Evolutionary conservation across 2,888 invertebrate genomes (phyloP).

Genomic region (Salticus scenicus): DNA sequence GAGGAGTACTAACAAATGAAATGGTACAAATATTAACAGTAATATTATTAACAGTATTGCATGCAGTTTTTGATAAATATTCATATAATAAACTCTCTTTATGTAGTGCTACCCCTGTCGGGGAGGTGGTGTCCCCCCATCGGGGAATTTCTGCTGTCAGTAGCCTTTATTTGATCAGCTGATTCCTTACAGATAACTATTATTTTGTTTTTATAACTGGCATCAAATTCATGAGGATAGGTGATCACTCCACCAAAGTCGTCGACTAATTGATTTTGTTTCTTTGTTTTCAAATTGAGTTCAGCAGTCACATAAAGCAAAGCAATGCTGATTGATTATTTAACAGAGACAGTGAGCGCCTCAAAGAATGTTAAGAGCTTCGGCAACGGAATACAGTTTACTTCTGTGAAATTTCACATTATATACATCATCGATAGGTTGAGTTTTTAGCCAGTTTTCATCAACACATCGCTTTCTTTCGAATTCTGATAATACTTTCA

Average conservation of each 20-base stretch:
- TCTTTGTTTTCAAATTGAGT: conserved; percentile 85
- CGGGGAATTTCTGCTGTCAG: no score
- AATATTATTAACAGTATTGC: no score
- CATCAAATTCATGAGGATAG: conserved; percentile 83
- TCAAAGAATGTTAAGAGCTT: conserved; percentile 86
- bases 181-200: conserved; percentile 83
- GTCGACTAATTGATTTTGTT: conserved; percentile 82
- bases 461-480: conserved; percentile 46
- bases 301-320: conserved; percentile 84
- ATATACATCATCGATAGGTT: conserved; percentile 82
- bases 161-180: conserved; percentile 80
- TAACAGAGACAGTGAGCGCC: conserved; percentile 89
- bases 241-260: conserved; percentile 82
- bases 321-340: conserved; percentile 85
- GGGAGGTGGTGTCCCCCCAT: no score
- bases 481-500: conserved; percentile 18
- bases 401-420: conserved; percentile 79
- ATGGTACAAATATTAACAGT: no score
- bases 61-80: no score
- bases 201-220: conserved; percentile 82
- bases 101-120: no score
- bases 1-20: no score
- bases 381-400: conserved; percentile 82
- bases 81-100: no score
- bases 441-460: conserved; percentile 62